Percentiles rank a stretch among this genome's conserved stretches.
Evolutionary conservation across 2,888 invertebrate species (phyloP).

Genomic region (Mimas tiliae): DNA sequence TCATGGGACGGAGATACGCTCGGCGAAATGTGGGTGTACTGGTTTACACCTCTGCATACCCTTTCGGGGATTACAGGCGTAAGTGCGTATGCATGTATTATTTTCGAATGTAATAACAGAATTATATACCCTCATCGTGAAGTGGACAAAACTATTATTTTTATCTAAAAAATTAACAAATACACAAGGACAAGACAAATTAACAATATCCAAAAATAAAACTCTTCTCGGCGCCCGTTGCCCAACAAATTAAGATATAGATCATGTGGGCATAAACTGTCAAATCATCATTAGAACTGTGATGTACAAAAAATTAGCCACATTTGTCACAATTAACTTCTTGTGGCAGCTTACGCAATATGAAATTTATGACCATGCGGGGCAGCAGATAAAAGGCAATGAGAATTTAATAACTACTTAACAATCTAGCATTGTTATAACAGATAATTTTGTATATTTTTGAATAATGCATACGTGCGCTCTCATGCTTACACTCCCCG

Average conservation of each 20-base stretch:
- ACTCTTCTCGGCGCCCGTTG: constrained; percentile 37
- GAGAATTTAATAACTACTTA: not conserved
- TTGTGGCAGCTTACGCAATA: constrained; percentile 5
- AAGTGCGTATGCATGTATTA: too few relatives aligned
- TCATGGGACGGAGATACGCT: too few relatives aligned
- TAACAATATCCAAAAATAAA: constrained; percentile 5
- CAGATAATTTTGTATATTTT: too few relatives aligned
- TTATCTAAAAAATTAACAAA: not conserved
- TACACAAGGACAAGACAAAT: constrained; percentile 11
- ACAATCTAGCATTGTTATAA: not conserved
- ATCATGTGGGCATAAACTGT: constrained; percentile 38
- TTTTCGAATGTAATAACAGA: not conserved
- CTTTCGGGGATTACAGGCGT: too few relatives aligned
- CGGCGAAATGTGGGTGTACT: too few relatives aligned
- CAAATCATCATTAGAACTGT: constrained; percentile 33
- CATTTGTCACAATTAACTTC: constrained; percentile 24
- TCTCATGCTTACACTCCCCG: too few relatives aligned
- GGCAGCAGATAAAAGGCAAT: not conserved
- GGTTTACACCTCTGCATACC: too few relatives aligned
- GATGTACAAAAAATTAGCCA: constrained; percentile 5
- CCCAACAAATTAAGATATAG: constrained; percentile 41
- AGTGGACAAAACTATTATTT: not conserved
- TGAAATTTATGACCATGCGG: not conserved
- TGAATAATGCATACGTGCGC: too few relatives aligned
- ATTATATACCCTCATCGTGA: not conserved